Evolutionary conservation across 2,113 vertebrate genomes (phyloP).

Genomic region (Regulus satrapa): DNA sequence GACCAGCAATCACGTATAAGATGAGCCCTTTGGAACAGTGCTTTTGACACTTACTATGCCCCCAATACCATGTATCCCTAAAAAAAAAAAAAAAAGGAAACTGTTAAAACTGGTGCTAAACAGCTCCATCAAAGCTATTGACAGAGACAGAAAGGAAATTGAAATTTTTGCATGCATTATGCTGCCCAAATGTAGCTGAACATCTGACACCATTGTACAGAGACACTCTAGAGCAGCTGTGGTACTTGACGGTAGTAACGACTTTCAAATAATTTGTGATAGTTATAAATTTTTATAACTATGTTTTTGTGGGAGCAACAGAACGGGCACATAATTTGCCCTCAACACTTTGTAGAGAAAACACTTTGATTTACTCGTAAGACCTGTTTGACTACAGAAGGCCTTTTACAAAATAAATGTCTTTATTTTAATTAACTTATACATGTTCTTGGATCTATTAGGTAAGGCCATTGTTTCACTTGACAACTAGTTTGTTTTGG

Average conservation of each 20-base stretch:
- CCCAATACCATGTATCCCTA: not conserved
- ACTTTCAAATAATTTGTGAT: not conserved
- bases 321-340: not conserved
- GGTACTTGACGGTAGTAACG: not conserved
- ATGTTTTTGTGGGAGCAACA: not conserved
- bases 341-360: fast-evolving
- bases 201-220: not conserved
- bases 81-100: not conserved
- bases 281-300: not conserved
- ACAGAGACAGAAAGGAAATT: not conserved
- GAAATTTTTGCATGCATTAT: not conserved
- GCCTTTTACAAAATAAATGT: not conserved
- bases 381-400: not conserved
- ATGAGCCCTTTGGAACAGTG: not conserved
- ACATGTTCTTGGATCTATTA: not conserved
- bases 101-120: not conserved
- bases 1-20: not conserved
- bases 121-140: not conserved
- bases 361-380: not conserved
- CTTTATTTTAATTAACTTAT: slow-evolving; percentile 1
- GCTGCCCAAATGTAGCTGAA: not conserved
- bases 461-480: not conserved
- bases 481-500: not conserved
- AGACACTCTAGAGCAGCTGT: not conserved
- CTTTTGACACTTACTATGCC: not conserved